phyloP scores from a whole-genome alignment of 2,113 vertebrate genomes.

The Calypte anna region DNA sequence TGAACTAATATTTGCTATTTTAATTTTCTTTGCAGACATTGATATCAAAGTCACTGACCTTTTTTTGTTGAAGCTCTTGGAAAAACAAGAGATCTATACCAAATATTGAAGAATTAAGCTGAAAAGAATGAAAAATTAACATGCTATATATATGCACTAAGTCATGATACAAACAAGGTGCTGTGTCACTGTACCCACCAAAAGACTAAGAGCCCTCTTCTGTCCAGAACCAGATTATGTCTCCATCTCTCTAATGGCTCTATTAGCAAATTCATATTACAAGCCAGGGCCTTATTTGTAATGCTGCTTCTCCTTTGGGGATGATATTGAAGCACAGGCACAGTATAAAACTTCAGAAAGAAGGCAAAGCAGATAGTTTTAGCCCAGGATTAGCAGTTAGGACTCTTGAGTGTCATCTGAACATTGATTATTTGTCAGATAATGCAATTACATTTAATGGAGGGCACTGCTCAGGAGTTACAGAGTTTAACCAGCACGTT shows the following conservation, averaged over 20 bases:
- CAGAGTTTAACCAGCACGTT: conserved; percentile 59
- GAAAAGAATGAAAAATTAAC: conserved; percentile 31
- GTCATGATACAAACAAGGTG: conserved; percentile 11
- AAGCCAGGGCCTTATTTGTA: conserved; percentile 47
- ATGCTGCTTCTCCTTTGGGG: conserved; percentile 39
- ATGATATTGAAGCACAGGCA: conserved; percentile 3
- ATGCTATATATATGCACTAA: background rate
- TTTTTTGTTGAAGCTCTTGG: background rate
- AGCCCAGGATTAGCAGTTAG: conserved; percentile 62
- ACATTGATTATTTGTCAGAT: conserved; percentile 76
- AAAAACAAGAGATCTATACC: conserved; percentile 49
- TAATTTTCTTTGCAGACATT: conserved; percentile 62
- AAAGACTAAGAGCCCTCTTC: background rate
- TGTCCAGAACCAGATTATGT: conserved; percentile 24
- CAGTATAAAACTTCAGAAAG: conserved; percentile 62
- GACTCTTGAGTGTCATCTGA: conserved; percentile 73
- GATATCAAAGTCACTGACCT: conserved; percentile 31
- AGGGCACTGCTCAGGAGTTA: conserved; percentile 67
- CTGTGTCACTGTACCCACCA: background rate
- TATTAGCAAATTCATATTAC: conserved; percentile 28
- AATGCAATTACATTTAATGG: conserved; percentile 77
- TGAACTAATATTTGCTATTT: conserved; percentile 56
- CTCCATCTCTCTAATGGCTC: conserved; percentile 35
- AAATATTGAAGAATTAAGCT: conserved; percentile 28
- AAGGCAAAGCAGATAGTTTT: conserved; percentile 56